A percentile compares a stretch with the other conserved stretches of the same genome.
These are phyloP conservation scores for Rhodophaea formosa DNA, from an alignment of 2,888 invertebrate species.

Conservation along the genomic window DNA sequence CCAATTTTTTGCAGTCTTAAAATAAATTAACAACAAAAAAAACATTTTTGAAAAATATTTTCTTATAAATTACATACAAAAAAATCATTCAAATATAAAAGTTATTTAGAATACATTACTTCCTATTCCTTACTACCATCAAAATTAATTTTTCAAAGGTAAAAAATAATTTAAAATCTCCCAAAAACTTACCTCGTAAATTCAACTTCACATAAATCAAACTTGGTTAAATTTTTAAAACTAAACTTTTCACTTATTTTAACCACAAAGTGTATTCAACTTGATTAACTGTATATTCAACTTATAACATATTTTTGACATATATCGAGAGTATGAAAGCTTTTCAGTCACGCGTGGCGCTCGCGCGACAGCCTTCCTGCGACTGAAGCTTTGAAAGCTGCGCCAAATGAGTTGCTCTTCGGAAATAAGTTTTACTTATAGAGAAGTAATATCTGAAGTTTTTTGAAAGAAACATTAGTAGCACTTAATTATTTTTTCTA, in stretches of 20 bases:
- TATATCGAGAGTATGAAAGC: not conserved
- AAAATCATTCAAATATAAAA: no score
- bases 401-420: not conserved
- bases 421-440: slow-evolving; percentile 1
- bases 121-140: not conserved
- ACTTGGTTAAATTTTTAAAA: not conserved
- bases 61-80: no score
- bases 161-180: not conserved
- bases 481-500: not conserved
- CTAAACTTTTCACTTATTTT: not conserved
- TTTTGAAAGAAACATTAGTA: not conserved
- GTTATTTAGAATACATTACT: no score
- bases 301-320: not conserved
- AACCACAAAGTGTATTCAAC: not conserved
- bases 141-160: not conserved
- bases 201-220: not conserved
- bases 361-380: not conserved
- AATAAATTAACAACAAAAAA: no score
- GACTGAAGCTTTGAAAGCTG: slow-evolving; percentile 11
- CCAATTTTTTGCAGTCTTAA: no score
- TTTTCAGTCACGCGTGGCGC: not conserved
- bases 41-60: no score
- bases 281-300: not conserved
- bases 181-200: not conserved
- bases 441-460: not conserved